Percentiles rank a stretch among this genome's conserved stretches.
These are phyloP conservation scores for Clupea harengus DNA, from an alignment of 2,113 vertebrate genomes.

Conservation along the genomic window DNA sequence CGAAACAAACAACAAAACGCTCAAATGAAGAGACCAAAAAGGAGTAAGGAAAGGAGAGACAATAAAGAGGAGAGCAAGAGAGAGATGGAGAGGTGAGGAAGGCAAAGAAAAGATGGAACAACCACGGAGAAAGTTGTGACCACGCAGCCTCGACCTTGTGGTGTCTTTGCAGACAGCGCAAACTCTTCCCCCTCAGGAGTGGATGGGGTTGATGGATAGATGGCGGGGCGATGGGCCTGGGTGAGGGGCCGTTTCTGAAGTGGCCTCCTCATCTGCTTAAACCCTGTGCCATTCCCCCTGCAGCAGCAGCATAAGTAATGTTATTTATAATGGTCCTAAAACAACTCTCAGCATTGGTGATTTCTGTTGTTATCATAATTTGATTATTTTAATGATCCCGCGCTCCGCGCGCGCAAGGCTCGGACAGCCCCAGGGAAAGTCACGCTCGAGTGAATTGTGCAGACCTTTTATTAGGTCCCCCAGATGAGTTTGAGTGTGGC, in stretches of 20 bases:
- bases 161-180: neutral
- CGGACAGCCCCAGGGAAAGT: conserved; percentile 56
- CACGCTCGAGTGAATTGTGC: conserved; percentile 62
- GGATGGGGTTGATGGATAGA: neutral
- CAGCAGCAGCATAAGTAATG: conserved; percentile 28
- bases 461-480: conserved; percentile 64
- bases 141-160: neutral
- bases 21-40: neutral
- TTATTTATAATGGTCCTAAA: conserved; percentile 63
- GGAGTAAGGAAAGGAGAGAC: neutral
- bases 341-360: conserved; percentile 70
- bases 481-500: conserved; percentile 51
- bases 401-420: conserved; percentile 63
- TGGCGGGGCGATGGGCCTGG: neutral
- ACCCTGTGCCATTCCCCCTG: conserved; percentile 49
- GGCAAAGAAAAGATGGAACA: neutral
- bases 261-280: conserved; percentile 37
- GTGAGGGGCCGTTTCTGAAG: neutral
- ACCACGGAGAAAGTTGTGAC: neutral
- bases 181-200: neutral
- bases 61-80: neutral
- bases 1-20: neutral
- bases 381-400: conserved; percentile 81
- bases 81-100: neutral
- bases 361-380: conserved; percentile 71